Conservation (phyloP, 1,140 invertebrate species). For the Diachasma alloeum region DNA sequence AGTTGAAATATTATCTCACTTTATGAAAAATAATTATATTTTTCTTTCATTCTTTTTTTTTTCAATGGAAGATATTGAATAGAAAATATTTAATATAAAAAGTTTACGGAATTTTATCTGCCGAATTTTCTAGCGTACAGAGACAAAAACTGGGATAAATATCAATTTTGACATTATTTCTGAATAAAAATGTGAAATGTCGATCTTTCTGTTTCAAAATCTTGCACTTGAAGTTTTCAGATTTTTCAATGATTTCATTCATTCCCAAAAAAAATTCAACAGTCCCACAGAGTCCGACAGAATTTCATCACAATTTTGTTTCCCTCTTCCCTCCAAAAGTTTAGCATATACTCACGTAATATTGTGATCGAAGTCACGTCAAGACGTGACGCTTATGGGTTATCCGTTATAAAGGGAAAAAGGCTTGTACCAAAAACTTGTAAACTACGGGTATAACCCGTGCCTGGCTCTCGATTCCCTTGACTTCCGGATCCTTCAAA, state of each 20-base stretch:
- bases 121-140: too few relatives aligned
- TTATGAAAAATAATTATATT: neutral
- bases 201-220: too few relatives aligned
- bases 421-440: constrained; percentile 35
- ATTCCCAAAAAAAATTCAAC: too few relatives aligned
- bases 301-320: neutral
- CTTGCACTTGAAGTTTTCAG: too few relatives aligned
- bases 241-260: too few relatives aligned
- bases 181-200: too few relatives aligned
- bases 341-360: constrained; percentile 26
- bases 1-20: neutral
- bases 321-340: neutral
- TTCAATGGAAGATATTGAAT: neutral
- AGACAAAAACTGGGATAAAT: too few relatives aligned
- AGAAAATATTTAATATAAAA: too few relatives aligned
- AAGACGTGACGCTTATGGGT: constrained; percentile 32
- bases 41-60: too few relatives aligned
- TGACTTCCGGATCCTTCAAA: constrained; percentile 55
- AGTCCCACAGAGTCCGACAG: neutral
- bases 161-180: too few relatives aligned
- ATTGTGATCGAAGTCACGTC: constrained; percentile 32
- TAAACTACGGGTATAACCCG: constrained; percentile 34
- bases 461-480: constrained; percentile 52
- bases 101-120: too few relatives aligned
- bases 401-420: constrained; percentile 6